These are phyloP conservation scores for Forbesichthys papilliferus DNA, from an alignment of 2,113 vertebrate genomes.

Conservation along the genomic window DNA sequence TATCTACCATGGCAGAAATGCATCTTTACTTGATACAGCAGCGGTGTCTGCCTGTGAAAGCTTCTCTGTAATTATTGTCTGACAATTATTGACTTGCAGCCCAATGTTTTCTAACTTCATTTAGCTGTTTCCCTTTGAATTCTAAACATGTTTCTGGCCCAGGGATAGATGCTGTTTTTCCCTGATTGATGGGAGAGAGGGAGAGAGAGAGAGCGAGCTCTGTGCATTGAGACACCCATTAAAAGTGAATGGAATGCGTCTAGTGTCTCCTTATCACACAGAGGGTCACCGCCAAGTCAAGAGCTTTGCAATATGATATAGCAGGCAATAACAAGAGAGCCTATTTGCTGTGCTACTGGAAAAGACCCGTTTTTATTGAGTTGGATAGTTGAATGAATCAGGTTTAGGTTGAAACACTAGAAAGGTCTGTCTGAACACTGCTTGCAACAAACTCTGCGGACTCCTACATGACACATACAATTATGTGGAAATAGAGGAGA, in stretches of 20 bases:
- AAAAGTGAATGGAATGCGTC: slow-evolving; percentile 36
- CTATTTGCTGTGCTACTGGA: slow-evolving; percentile 33
- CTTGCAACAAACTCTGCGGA: slow-evolving; percentile 9
- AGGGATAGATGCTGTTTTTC: slow-evolving; percentile 21
- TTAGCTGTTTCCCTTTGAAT: slow-evolving; percentile 12
- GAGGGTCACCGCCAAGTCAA: slow-evolving; percentile 45
- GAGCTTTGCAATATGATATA: slow-evolving; percentile 33
- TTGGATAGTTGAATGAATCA: slow-evolving; percentile 29
- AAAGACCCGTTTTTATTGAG: slow-evolving; percentile 31
- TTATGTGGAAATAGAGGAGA: slow-evolving; percentile 29
- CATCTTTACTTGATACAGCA: slow-evolving; percentile 3
- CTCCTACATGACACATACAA: slow-evolving; percentile 17
- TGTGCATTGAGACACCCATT: slow-evolving; percentile 31
- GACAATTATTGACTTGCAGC: slow-evolving; percentile 13
- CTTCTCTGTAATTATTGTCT: slow-evolving; percentile 9
- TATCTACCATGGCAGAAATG: slow-evolving; percentile 17
- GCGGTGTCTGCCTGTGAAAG: background rate
- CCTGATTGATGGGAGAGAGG: slow-evolving; percentile 50
- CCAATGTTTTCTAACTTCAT: slow-evolving; percentile 4
- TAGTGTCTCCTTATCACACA: slow-evolving; percentile 35
- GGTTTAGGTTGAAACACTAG: slow-evolving; percentile 26
- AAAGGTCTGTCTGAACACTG: slow-evolving; percentile 31
- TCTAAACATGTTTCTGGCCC: slow-evolving; percentile 4
- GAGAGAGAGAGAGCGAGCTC: slow-evolving; percentile 9
- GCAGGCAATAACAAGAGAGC: slow-evolving; percentile 30